These are phyloP conservation scores for Latrodectus geometricus DNA, from an alignment of 1,140 invertebrate species.

Conservation along the genomic window DNA sequence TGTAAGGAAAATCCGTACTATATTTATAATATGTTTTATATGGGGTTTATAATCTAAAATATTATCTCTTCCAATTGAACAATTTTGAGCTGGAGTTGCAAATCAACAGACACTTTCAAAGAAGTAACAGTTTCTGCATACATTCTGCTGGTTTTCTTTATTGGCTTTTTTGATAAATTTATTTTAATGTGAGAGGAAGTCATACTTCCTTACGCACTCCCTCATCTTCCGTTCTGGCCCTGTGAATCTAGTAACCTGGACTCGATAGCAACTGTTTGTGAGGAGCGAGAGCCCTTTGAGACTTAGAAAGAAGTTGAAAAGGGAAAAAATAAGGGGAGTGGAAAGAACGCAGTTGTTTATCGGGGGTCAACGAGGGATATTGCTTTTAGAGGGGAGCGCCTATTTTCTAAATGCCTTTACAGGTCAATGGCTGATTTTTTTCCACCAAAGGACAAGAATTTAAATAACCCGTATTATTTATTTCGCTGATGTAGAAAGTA, in stretches of 20 bases:
- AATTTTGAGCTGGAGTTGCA: no score
- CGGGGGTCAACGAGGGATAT: constrained; percentile 42
- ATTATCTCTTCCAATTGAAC: no score
- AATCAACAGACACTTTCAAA: no score
- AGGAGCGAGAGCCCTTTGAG: neutral
- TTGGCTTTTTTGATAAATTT: neutral
- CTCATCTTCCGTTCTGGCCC: neutral
- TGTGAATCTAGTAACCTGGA: neutral
- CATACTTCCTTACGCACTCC: neutral
- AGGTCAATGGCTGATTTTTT: constrained; percentile 28
- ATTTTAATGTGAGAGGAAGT: neutral
- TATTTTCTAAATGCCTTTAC: constrained; percentile 38
- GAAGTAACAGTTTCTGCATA: no score
- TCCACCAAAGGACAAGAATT: neutral
- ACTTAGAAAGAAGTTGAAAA: neutral
- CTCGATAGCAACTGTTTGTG: neutral
- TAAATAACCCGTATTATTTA: constrained; percentile 26
- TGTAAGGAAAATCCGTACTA: no score
- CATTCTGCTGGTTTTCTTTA: no score
- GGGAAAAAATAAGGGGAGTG: constrained; percentile 10
- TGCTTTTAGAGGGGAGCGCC: constrained; percentile 7
- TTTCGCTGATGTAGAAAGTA: neutral
- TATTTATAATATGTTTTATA: no score
- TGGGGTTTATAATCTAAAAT: no score
- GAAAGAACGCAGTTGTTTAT: constrained; percentile 21